phyloP scores from a whole-genome alignment of 2,888 invertebrate genomes.

The Endomychus coccineus region DNA sequence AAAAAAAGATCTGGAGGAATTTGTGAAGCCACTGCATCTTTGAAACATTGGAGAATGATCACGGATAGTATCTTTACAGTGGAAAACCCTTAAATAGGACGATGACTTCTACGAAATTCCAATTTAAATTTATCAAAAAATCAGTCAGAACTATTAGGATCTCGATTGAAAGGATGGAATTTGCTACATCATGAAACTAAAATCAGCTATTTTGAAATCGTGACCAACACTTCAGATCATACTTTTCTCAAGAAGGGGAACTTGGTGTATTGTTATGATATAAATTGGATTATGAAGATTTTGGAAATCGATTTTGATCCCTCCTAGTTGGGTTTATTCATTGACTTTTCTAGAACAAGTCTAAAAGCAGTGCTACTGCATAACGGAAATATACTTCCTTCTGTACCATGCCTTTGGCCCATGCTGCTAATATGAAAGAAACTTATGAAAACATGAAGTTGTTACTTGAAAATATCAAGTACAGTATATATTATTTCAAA shows the following conservation, averaged over 20 bases:
- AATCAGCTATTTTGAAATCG: conserved; percentile 3
- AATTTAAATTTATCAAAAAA: conserved; percentile 13
- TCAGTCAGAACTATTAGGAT: conserved; percentile 10
- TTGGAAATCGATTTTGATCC: no score
- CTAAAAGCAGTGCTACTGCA: conserved; percentile 1
- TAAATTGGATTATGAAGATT: no score
- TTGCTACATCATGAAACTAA: conserved; percentile 2
- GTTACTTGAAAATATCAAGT: no score
- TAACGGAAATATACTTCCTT: no score
- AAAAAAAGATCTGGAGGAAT: not conserved
- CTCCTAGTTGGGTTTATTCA: not conserved
- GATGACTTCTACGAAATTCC: no score
- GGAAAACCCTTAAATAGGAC: no score
- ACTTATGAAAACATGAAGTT: no score
- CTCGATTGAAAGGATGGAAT: conserved; percentile 9
- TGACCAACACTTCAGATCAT: conserved; percentile 2
- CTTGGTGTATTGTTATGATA: conserved; percentile 1
- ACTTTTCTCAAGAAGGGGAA: conserved; percentile 3
- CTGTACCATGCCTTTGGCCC: not conserved
- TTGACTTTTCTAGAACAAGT: conserved; percentile 1
- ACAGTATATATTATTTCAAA: no score
- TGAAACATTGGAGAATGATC: no score
- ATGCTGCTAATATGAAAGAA: no score
- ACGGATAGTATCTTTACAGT: no score
- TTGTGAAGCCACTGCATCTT: conserved; percentile 7